Conservation (phyloP, 2,888 invertebrate genomes). For the Eilema sororculum region DNA sequence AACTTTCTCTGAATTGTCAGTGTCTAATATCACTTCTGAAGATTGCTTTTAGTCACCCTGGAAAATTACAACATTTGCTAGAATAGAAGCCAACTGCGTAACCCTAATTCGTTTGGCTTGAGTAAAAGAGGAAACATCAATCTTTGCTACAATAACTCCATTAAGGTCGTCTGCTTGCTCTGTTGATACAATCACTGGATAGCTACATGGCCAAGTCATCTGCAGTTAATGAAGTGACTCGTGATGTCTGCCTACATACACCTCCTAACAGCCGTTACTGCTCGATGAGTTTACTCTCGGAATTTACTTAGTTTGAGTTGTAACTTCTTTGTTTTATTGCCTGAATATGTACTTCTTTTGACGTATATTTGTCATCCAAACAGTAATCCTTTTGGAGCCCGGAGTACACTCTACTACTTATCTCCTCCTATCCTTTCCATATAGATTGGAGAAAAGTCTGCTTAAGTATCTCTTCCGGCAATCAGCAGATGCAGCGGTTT, state of each 20-base stretch:
- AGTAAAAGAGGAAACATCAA: slow-evolving; percentile 4
- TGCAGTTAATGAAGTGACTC: slow-evolving; percentile 55
- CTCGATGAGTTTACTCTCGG: not conserved
- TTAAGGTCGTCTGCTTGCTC: not conserved
- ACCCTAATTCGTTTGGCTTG: slow-evolving; percentile 1
- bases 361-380: too few species aligned
- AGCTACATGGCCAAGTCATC: slow-evolving; percentile 43
- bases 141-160: slow-evolving; percentile 11
- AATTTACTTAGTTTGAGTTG: not conserved
- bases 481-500: too few species aligned
- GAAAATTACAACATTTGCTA: not conserved
- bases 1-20: not conserved
- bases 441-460: too few species aligned
- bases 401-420: too few species aligned
- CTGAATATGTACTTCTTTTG: not conserved
- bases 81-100: not conserved
- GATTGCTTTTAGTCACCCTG: not conserved
- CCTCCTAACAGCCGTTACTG: slow-evolving; percentile 3
- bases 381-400: too few species aligned
- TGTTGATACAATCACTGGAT: slow-evolving; percentile 7
- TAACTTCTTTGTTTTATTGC: not conserved
- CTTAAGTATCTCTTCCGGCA: too few species aligned
- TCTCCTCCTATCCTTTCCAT: too few species aligned
- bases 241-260: slow-evolving; percentile 37
- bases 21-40: not conserved